These are phyloP conservation scores for Uloborus diversus DNA, from an alignment of 1,140 invertebrate genomes.

Conservation along the genomic window DNA sequence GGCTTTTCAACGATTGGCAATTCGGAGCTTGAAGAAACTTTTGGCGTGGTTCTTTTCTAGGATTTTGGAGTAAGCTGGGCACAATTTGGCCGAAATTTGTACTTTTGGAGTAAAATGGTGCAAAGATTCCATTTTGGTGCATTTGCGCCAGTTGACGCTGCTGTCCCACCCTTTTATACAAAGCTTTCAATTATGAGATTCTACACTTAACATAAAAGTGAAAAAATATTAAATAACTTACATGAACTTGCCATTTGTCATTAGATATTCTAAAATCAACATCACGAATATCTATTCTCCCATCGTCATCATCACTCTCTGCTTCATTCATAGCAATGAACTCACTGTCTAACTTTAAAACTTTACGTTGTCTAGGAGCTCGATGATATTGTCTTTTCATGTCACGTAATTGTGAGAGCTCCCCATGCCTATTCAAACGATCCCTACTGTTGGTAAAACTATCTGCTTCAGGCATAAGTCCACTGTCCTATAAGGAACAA, in stretches of 20 bases:
- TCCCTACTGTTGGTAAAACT: constrained; percentile 73
- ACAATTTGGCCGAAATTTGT: too few species aligned
- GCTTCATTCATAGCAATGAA: constrained; percentile 69
- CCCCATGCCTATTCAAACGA: constrained; percentile 81
- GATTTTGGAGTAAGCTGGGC: too few species aligned
- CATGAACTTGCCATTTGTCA: constrained; percentile 60
- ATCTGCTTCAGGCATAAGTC: constrained; percentile 13
- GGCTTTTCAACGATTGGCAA: too few species aligned
- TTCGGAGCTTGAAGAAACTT: too few species aligned
- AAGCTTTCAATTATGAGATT: too few species aligned
- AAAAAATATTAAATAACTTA: not conserved
- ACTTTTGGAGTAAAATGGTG: too few species aligned
- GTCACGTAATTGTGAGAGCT: constrained; percentile 83
- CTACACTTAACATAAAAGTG: too few species aligned
- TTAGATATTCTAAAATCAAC: constrained; percentile 74
- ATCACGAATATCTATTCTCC: constrained; percentile 83
- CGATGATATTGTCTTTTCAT: constrained; percentile 77
- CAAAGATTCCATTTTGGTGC: too few species aligned
- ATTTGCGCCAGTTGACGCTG: too few species aligned
- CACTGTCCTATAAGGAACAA: constrained; percentile 48
- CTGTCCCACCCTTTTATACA: too few species aligned
- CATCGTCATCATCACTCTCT: constrained; percentile 69
- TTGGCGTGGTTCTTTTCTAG: too few species aligned
- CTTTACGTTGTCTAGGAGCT: constrained; percentile 76
- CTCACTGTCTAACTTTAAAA: constrained; percentile 71